Percentiles rank a stretch among this genome's conserved stretches.
Evolutionary conservation across 2,797 vertebrate species (phyloP).

Genomic region (Acrocephalus scirpaceus): DNA sequence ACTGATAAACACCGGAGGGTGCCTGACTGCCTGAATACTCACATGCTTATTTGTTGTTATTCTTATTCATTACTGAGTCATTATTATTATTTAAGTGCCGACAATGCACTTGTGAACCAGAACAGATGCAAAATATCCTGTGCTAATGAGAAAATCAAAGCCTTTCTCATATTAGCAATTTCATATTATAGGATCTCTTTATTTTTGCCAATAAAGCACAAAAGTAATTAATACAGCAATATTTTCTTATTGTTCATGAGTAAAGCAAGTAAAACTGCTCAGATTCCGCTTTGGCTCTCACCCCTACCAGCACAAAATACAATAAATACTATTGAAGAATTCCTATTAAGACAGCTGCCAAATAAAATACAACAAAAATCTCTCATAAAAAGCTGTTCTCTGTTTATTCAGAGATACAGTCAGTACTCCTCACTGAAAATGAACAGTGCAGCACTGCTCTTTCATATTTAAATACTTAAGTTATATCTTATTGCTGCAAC

Average conservation of each 20-base stretch:
- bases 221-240: slow-evolving; percentile 69
- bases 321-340: slow-evolving; percentile 44
- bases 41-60: slow-evolving; percentile 62
- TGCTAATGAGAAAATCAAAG: slow-evolving; percentile 74
- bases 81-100: slow-evolving; percentile 71
- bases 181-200: slow-evolving; percentile 67
- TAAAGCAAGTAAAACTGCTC: slow-evolving; percentile 43
- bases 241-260: slow-evolving; percentile 56
- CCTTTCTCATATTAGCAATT: slow-evolving; percentile 65
- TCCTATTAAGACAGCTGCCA: slow-evolving; percentile 49
- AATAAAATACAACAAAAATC: slow-evolving; percentile 56
- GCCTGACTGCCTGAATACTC: slow-evolving; percentile 54
- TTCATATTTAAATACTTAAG: slow-evolving; percentile 3
- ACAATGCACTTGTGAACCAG: slow-evolving; percentile 67
- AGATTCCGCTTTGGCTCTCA: slow-evolving; percentile 39
- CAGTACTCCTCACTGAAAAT: slow-evolving; percentile 19
- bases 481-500: background rate
- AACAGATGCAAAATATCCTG: slow-evolving; percentile 73
- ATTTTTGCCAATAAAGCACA: slow-evolving; percentile 65
- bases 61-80: slow-evolving; percentile 70
- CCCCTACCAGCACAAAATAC: slow-evolving; percentile 45
- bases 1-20: slow-evolving; percentile 60
- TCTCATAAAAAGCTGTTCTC: slow-evolving; percentile 45
- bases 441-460: slow-evolving; percentile 19
- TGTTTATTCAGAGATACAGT: slow-evolving; percentile 44